Conservation (phyloP, 2,797 vertebrate genomes). For the Orestias chungarensis region DNA sequence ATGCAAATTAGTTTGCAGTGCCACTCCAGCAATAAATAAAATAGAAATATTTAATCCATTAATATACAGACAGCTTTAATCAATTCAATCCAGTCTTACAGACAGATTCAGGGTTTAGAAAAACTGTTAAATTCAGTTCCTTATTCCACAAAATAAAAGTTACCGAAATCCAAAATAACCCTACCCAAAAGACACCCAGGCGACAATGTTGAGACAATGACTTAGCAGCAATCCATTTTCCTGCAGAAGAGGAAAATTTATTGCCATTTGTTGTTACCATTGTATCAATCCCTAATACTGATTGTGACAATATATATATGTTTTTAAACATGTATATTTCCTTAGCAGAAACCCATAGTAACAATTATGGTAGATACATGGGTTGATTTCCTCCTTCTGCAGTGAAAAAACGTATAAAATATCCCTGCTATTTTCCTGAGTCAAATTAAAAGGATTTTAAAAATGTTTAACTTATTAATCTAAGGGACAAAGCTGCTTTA, state of each 20-base stretch:
- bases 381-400: neutral
- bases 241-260: neutral
- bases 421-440: neutral
- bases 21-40: neutral
- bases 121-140: too few species aligned
- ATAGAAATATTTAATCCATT: neutral
- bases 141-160: too few species aligned
- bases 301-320: neutral
- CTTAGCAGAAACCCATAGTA: slow-evolving; percentile 4
- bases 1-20: neutral
- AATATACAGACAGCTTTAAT: neutral
- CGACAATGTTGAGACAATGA: neutral
- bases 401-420: neutral
- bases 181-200: neutral
- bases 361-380: neutral
- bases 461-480: neutral
- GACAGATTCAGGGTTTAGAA: neutral
- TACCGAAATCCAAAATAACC: too few species aligned
- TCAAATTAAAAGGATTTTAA: slow-evolving; percentile 5
- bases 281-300: neutral
- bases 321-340: neutral
- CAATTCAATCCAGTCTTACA: neutral
- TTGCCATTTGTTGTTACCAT: neutral
- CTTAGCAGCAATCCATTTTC: neutral
- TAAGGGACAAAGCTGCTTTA: slow-evolving; percentile 24